Evolutionary conservation across 2,888 invertebrate genomes (phyloP), one percentile per base, ranked within the genome.

Genomic region (Bhutanitis thaidina): DNA sequence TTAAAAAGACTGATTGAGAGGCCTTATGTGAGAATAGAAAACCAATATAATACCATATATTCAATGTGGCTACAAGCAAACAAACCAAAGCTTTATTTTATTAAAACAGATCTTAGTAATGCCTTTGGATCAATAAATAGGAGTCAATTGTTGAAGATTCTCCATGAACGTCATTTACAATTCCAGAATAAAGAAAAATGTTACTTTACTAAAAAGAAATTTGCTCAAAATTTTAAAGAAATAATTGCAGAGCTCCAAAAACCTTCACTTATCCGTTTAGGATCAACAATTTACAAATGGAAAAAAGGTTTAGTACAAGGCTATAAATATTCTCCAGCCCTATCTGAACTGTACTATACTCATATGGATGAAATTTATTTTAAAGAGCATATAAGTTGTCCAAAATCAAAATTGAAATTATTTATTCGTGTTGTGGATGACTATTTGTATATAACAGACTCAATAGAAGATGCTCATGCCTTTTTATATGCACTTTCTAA

Each of bases 71-170:
- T 71, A 2, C 57, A 62, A 34, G 55, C 60, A 3, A 69, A 74
- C 40, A 73, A 76, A 54, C 89, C 90, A 12, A 77, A 73, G 61
- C 67, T 90, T 12, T 90, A 83, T 65, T 90, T 89, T 61, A 65
- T 90, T 0, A 90, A 87, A 67, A 74, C 82, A 4, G 90, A 90
- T 61, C 69, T 90, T 0, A 80, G 76, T 41, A 86, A 90, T 73
- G 90, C 90, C 9, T 90, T 90, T 74, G 90, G 90, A 1, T 80
- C 77, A n/a, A 82, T 90, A 16, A 74, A 80, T 54, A 82, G 69
- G 60, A 65, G 70, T 3, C 72, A 72, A 47, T 64, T 90, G 25
- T 58, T 75, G 48, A 79, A 70, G 59, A 78, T 90, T 54, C 53
- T 90, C 36, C 56, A 58, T 52, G 74, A 82, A 40, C 78, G 59